These are phyloP conservation scores for Drosophila kepulauana DNA, from an alignment of 1,140 invertebrate species.

Conservation along the genomic window DNA sequence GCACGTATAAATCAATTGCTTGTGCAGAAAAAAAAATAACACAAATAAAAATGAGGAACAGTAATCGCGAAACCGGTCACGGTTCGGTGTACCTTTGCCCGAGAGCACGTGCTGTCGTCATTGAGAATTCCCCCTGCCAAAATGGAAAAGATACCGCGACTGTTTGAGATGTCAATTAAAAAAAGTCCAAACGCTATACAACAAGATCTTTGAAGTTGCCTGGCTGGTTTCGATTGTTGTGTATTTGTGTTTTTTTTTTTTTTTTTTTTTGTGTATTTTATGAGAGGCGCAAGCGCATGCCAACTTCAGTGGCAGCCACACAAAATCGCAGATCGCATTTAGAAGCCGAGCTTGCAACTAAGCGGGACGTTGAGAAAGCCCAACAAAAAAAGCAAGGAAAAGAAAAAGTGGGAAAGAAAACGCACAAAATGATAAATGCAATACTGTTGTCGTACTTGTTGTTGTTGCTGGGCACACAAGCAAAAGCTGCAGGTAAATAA, in stretches of 20 bases:
- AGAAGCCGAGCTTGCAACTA: slow-evolving; percentile 25
- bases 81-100: slow-evolving; percentile 30
- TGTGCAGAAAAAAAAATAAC: background rate
- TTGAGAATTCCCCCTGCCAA: slow-evolving; percentile 19
- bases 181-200: slow-evolving; percentile 10
- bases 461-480: background rate
- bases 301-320: slow-evolving; percentile 3
- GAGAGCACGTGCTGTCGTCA: slow-evolving; percentile 32
- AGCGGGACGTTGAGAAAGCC: slow-evolving; percentile 27
- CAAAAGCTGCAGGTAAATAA: slow-evolving; percentile 6
- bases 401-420: background rate
- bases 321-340: slow-evolving; percentile 14
- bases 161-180: slow-evolving; percentile 17
- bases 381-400: background rate
- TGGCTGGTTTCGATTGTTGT: slow-evolving; percentile 36
- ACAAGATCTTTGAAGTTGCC: slow-evolving; percentile 34
- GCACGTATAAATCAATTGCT: slow-evolving; percentile 2
- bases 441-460: background rate
- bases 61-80: slow-evolving; percentile 27
- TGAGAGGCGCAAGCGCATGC: slow-evolving; percentile 30
- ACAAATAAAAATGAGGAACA: too few species aligned
- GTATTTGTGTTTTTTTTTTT: background rate
- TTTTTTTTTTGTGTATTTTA: slow-evolving; percentile 1
- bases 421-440: slow-evolving; percentile 21
- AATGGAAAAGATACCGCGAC: background rate